Percentiles rank a stretch among this genome's conserved stretches.
phyloP scores from a whole-genome alignment of 2,888 invertebrate species.

The Aphelenchoides bicaudatus region DNA sequence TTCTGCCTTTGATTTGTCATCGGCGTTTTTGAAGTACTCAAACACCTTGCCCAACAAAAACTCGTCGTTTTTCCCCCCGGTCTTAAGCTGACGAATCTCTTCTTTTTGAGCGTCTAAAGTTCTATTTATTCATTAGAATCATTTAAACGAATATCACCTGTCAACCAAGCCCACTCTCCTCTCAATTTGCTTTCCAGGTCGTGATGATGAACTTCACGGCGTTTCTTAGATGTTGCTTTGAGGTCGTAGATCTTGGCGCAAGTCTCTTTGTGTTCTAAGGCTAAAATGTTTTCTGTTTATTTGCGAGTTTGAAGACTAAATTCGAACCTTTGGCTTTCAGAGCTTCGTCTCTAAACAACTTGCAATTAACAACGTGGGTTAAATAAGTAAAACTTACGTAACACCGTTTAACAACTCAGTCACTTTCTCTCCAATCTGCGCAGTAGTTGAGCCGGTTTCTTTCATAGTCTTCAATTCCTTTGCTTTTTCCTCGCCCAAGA shows the following conservation, averaged over 20 bases:
- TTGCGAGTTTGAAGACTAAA: too few species aligned
- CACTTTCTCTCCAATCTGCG: conserved; percentile 33
- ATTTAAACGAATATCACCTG: too few species aligned
- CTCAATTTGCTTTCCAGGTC: conserved; percentile 15
- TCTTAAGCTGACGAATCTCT: conserved; percentile 22
- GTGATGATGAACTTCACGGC: conserved; percentile 10
- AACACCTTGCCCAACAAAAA: conserved; percentile 30
- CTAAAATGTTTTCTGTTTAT: too few species aligned
- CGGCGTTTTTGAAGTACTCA: conserved; percentile 36
- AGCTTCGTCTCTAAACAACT: conserved; percentile 26
- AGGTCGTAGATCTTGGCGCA: conserved; percentile 43
- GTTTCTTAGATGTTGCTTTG: conserved; percentile 30
- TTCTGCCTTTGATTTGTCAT: conserved; percentile 37
- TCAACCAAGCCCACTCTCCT: conserved; percentile 15
- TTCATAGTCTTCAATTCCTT: conserved; percentile 37
- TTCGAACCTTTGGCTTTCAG: conserved; percentile 32
- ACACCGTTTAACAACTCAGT: conserved; percentile 19
- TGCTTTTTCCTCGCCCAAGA: conserved; percentile 39
- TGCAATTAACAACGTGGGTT: conserved; percentile 11
- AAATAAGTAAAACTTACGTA: background rate
- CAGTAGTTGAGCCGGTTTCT: conserved; percentile 37
- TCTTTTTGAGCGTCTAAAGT: conserved; percentile 37
- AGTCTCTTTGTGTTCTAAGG: conserved; percentile 23
- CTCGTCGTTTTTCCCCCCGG: conserved; percentile 26
- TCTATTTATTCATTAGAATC: too few species aligned